Percentiles rank a stretch among this genome's conserved stretches.
phyloP scores from a whole-genome alignment of 2,113 vertebrate species.

The Vulpes vulpes region DNA sequence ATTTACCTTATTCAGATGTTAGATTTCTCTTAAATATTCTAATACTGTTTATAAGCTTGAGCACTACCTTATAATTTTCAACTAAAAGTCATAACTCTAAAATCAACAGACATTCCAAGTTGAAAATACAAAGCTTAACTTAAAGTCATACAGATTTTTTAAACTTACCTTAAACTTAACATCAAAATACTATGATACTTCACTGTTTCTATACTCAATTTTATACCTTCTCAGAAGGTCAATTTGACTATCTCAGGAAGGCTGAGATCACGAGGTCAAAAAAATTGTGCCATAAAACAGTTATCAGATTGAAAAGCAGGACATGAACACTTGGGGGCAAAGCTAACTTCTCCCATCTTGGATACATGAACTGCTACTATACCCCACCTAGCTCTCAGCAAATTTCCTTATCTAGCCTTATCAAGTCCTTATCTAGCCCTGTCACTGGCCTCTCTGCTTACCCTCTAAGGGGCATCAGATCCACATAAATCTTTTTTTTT shows the following conservation, averaged over 20 bases:
- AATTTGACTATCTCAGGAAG: not conserved
- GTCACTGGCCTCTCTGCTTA: not conserved
- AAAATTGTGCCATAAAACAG: not conserved
- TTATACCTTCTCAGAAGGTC: not conserved
- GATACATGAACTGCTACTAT: not conserved
- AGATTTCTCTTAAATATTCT: constrained; percentile 24
- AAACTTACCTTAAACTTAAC: not conserved
- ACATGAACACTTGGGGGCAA: rapidly evolving
- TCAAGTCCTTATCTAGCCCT: not conserved
- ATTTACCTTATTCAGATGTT: not conserved
- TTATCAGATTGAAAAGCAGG: not conserved
- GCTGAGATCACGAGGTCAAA: not conserved
- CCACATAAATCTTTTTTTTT: not conserved
- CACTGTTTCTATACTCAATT: not conserved
- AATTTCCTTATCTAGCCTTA: not conserved
- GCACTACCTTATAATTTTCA: not conserved
- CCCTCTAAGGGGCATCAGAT: not conserved
- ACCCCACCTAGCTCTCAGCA: not conserved
- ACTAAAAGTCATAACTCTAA: constrained; percentile 30
- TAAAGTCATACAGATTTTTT: not conserved
- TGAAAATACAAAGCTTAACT: constrained; percentile 10
- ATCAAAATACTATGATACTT: constrained; percentile 27
- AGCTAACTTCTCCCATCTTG: not conserved
- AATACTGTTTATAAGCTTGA: not conserved
- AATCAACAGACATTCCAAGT: not conserved